Evolutionary conservation across 2,113 vertebrate genomes (phyloP).

Genomic region (Noctilio leporinus): DNA sequence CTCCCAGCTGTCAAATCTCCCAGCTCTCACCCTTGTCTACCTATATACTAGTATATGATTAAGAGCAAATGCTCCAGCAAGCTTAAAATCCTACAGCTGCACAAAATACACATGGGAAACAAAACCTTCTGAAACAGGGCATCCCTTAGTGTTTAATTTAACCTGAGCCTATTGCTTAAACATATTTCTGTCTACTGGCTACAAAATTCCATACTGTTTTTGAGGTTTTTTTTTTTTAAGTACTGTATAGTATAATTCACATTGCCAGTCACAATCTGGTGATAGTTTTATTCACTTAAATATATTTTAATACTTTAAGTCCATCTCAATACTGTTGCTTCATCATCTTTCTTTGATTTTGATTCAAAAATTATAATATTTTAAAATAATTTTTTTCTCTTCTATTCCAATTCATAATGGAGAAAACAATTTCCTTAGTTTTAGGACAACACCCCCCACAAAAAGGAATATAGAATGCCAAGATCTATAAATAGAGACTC

Average conservation of each 20-base stretch:
- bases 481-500: background rate
- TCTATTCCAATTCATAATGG: slow-evolving; percentile 3
- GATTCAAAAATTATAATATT: background rate
- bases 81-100: slow-evolving; percentile 64
- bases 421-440: background rate
- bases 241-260: background rate
- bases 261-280: background rate
- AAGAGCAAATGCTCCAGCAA: slow-evolving; percentile 59
- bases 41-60: slow-evolving; percentile 38
- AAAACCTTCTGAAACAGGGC: slow-evolving; percentile 41
- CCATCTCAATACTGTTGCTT: background rate
- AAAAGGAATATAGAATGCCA: slow-evolving; percentile 22
- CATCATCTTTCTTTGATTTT: background rate
- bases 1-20: slow-evolving; percentile 56
- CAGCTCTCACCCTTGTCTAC: slow-evolving; percentile 51
- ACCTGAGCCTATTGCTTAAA: slow-evolving; percentile 39
- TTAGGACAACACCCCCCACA: background rate
- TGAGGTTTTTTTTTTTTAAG: background rate
- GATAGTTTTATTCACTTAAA: background rate
- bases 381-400: background rate
- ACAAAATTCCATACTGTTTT: slow-evolving; percentile 1
- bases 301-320: slow-evolving; percentile 40
- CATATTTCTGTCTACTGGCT: slow-evolving; percentile 11
- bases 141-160: slow-evolving; percentile 63
- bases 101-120: slow-evolving; percentile 51